Conservation (phyloP, 2,797 vertebrate genomes). For the Schizothorax lantsangensis region DNA sequence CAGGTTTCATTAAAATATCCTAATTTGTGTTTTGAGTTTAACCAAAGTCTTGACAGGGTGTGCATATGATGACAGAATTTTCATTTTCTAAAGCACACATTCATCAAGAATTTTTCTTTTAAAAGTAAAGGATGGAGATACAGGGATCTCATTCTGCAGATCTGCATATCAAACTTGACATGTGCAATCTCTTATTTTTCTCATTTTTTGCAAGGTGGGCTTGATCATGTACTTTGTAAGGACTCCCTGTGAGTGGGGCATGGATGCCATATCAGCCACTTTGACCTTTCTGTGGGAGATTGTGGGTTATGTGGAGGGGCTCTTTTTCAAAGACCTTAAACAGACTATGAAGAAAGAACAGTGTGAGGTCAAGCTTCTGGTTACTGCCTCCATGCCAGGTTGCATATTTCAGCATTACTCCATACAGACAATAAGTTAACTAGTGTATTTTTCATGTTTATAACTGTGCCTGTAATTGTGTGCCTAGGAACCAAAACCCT, state of each 20-base stretch:
- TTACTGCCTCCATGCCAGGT: conserved; percentile 99
- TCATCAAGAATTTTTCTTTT: background rate
- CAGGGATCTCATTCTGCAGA: background rate
- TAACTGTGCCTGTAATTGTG: background rate
- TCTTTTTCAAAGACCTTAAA: conserved; percentile 99
- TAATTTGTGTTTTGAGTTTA: background rate
- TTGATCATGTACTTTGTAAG: conserved; percentile 99
- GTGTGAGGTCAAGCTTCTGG: conserved; percentile 97
- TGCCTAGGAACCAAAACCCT: conserved; percentile 93
- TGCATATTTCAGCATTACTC: conserved; percentile 14
- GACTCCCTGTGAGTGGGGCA: conserved; percentile 98
- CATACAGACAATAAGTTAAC: background rate
- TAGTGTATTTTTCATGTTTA: background rate
- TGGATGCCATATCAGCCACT: conserved; percentile 98
- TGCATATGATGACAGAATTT: background rate
- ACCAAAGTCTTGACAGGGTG: background rate
- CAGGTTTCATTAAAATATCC: background rate
- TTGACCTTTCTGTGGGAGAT: conserved; percentile 99
- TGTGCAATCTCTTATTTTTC: background rate
- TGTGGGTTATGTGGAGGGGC: conserved; percentile 96
- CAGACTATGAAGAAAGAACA: conserved; percentile 99
- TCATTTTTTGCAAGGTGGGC: conserved; percentile 83
- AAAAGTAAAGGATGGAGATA: background rate
- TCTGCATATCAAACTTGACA: background rate
- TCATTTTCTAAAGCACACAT: background rate